Base-by-base conservation (phyloP, 2,113 vertebrate species). In the Chunga burmeisteri region DNA sequence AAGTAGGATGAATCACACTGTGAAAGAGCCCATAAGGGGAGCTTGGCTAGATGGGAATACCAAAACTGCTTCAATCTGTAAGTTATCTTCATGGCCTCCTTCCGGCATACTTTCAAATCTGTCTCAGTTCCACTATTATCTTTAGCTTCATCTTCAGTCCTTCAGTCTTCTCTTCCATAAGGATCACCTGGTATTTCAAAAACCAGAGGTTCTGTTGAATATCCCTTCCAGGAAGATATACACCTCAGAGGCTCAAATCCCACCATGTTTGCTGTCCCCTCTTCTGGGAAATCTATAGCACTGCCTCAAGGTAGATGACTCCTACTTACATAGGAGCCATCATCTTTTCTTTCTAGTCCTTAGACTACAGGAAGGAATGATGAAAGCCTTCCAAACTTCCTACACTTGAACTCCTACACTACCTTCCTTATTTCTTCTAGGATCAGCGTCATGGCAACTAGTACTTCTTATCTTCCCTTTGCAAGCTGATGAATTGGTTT, bases 401-500 rank as follows among this genome's bases (percentile, higher is more conserved):
- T 88, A 95, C 92, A 86, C 88, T 81, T 81, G 74, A 92, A 96
- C 92, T 93, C 96, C 96, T 94, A 97, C 95, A 96, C 90, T 75
- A 81, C 81, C 74, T 70, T 86, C 71, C 58, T 90, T 67, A 62
- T 90, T 95, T 94, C 93, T 93, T 84, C 29, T 6, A 66, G 70
- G 53, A 95, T 91, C 81, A 96, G 86, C 2, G 86, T 95, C 94
- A 96, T 96, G 93, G 93, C 97, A 95, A 95, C 97, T 93, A 88
- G 59, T 40, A 72, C 16, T 66, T 81, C 81, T 80, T 73, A 85
- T 91, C 84, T 55, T 96, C 72, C 15, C 49, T 90, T 73, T 87
- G 49, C 67, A 85, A 96, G 62, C 46, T 40, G 71, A 73, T 59
- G 70, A 85, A 87, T 16, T 66, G 42, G 52, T 91, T 89, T 81